phyloP scores from a whole-genome alignment of 30 jellyfish, hydroid and myxozoan genomes.

The Nemopilema nomurai region DNA sequence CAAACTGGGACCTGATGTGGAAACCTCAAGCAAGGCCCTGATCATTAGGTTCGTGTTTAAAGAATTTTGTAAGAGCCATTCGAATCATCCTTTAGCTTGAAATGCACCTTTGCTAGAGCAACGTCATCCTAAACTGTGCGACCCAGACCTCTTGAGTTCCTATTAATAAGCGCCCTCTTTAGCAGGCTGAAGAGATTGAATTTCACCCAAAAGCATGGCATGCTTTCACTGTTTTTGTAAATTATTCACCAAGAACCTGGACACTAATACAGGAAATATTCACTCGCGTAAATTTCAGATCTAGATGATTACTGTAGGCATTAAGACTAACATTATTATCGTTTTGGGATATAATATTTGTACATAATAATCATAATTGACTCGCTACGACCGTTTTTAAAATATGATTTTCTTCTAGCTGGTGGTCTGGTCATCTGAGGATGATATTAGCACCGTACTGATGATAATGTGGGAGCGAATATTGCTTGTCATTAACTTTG shows the following conservation, averaged over 20 bases:
- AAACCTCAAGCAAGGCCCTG: neutral
- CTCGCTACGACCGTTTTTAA: neutral
- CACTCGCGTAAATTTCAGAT: no score
- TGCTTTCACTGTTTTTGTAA: no score
- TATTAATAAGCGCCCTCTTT: no score
- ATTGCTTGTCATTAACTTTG: neutral
- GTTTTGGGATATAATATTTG: neutral
- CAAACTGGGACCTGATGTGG: neutral
- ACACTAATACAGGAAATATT: no score
- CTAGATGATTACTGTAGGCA: no score
- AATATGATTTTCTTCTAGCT: no score
- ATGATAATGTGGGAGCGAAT: neutral
- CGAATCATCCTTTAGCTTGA: neutral
- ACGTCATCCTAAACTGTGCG: no score
- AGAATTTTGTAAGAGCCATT: neutral
- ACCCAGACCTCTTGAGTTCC: no score
- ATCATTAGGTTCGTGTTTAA: neutral
- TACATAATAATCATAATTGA: neutral
- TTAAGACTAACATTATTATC: neutral
- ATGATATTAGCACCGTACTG: neutral
- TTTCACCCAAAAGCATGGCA: no score
- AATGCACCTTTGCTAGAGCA: no score
- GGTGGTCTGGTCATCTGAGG: neutral
- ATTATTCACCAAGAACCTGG: no score
- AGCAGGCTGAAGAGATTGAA: no score